phyloP scores from a whole-genome alignment of 2,797 vertebrate species.

The Pteropus rufus region DNA sequence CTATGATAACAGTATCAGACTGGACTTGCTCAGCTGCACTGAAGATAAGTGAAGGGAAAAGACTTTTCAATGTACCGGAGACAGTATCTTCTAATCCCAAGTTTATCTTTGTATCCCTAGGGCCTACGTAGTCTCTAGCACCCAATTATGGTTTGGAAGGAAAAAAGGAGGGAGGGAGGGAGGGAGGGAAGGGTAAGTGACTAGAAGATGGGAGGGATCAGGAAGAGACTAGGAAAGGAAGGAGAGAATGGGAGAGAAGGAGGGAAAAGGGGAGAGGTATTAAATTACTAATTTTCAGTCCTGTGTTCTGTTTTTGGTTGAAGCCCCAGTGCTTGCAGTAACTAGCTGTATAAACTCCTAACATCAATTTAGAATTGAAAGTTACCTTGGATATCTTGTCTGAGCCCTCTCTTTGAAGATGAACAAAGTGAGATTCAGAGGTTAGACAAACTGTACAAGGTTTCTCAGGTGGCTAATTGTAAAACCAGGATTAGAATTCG shows the following conservation, averaged over 20 bases:
- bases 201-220: background rate
- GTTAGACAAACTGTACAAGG: background rate
- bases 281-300: background rate
- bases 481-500: background rate
- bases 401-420: background rate
- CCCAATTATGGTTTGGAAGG: no score
- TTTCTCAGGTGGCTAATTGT: background rate
- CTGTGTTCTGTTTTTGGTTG: background rate
- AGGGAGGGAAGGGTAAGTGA: no score
- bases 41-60: constrained; percentile 25
- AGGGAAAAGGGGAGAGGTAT: background rate
- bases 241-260: no score
- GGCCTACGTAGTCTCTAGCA: background rate
- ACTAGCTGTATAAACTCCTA: background rate
- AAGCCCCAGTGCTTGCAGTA: background rate
- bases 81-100: background rate
- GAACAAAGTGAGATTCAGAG: background rate
- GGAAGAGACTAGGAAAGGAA: background rate
- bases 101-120: background rate
- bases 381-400: background rate
- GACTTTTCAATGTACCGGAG: background rate
- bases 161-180: background rate
- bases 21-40: background rate
- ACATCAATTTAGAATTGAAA: background rate
- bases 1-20: constrained; percentile 45